Conservation (phyloP, 2,888 invertebrate species). For the Uropetala carovei region DNA sequence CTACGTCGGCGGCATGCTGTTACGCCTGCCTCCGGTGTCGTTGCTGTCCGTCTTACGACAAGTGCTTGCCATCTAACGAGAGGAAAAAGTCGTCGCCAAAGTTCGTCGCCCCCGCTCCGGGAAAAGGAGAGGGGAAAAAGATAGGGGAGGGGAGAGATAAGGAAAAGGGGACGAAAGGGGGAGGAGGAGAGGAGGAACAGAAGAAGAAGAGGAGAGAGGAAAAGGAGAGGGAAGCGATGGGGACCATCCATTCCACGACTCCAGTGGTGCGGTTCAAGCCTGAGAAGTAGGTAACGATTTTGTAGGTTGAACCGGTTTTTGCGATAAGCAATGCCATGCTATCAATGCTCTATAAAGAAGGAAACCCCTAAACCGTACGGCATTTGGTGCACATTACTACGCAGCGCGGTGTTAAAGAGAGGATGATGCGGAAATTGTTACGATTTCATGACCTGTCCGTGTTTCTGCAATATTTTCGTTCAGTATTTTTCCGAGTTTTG, state of each 20-base stretch:
- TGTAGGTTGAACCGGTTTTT: background rate
- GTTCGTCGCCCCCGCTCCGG: conserved; percentile 20
- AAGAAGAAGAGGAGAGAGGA: background rate
- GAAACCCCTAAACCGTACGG: too few relatives aligned
- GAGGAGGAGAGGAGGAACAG: background rate
- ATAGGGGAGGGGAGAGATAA: conserved; percentile 4
- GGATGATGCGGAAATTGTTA: too few relatives aligned
- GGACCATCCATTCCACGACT: background rate
- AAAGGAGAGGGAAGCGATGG: conserved; percentile 3
- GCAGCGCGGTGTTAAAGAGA: too few relatives aligned
- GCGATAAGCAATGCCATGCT: too few relatives aligned
- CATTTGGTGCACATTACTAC: too few relatives aligned
- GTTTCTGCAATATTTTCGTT: too few relatives aligned
- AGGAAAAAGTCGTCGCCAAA: background rate
- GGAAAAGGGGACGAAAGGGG: background rate
- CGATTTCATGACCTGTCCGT: too few relatives aligned
- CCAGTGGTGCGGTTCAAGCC: conserved; percentile 46
- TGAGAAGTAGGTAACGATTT: conserved; percentile 35
- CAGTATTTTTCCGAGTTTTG: too few relatives aligned
- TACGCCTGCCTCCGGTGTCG: conserved; percentile 48
- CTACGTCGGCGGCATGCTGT: conserved; percentile 35
- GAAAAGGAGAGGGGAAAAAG: background rate
- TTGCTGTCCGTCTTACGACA: background rate
- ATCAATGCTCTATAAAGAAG: too few relatives aligned
- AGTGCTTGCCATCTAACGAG: background rate